Conservation (phyloP, 92 coral and sea anemone species). For the Heliopora coerulea region DNA sequence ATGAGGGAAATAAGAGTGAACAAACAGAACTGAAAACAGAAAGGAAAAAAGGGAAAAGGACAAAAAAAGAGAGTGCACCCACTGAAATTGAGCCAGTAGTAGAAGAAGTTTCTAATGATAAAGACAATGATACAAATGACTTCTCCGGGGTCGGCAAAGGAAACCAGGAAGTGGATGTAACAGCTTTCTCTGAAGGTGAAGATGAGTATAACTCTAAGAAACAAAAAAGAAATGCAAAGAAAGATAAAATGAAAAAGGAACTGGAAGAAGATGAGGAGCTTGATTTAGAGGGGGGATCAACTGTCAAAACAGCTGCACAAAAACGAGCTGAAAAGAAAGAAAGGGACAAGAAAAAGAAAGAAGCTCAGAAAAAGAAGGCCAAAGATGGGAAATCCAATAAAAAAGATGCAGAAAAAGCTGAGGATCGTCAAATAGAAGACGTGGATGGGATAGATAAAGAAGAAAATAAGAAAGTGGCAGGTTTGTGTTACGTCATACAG, state of each 20-base stretch:
- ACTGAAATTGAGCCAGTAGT: slow-evolving; percentile 29
- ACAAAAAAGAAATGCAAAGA: slow-evolving; percentile 17
- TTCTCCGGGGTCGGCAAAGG: not conserved
- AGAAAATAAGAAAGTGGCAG: not conserved
- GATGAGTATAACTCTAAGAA: slow-evolving; percentile 32
- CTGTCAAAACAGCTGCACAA: slow-evolving; percentile 93
- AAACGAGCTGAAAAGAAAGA: slow-evolving; percentile 98
- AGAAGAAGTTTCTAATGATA: slow-evolving; percentile 29
- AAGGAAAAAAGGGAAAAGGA: slow-evolving; percentile 56
- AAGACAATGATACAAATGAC: slow-evolving; percentile 16
- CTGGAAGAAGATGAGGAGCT: slow-evolving; percentile 36
- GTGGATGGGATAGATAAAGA: slow-evolving; percentile 16
- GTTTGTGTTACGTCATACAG: not conserved
- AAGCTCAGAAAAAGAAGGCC: slow-evolving; percentile 78
- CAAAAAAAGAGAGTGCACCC: slow-evolving; percentile 30
- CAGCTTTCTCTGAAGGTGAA: slow-evolving; percentile 23
- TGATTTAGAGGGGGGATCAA: slow-evolving; percentile 42
- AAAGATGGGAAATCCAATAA: slow-evolving; percentile 63
- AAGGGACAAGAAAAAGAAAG: slow-evolving; percentile 92
- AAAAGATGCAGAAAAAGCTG: slow-evolving; percentile 32
- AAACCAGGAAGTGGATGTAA: not conserved
- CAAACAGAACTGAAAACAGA: slow-evolving; percentile 38
- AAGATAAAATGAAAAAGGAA: slow-evolving; percentile 29
- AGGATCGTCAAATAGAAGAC: slow-evolving; percentile 15
- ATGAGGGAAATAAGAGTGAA: slow-evolving; percentile 40